Percentiles rank a stretch among this genome's conserved stretches.
These are phyloP conservation scores for Thamnophis sirtalis DNA, from an alignment of 2,113 vertebrate species.

Conservation along the genomic window DNA sequence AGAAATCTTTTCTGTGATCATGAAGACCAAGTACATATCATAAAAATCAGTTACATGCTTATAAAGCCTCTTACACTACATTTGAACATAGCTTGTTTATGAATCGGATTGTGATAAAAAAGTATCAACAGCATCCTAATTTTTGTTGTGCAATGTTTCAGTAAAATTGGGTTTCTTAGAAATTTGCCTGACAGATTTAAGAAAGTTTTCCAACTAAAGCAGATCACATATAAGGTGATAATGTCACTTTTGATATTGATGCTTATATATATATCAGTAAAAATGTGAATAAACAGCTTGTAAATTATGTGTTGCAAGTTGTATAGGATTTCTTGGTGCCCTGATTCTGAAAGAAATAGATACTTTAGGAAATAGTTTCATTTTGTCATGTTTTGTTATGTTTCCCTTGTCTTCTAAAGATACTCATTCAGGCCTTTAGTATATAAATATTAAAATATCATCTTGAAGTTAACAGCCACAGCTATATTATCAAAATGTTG, in stretches of 20 bases:
- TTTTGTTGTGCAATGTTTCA: neutral
- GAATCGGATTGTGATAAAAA: neutral
- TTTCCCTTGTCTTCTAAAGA: neutral
- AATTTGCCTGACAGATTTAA: neutral
- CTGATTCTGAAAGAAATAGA: neutral
- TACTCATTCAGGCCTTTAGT: neutral
- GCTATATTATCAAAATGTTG: neutral
- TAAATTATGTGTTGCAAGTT: neutral
- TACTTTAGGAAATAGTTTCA: conserved; percentile 15
- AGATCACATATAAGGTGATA: neutral
- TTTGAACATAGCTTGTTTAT: neutral
- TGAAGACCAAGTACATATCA: neutral
- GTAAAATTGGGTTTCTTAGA: neutral
- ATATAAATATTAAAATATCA: neutral
- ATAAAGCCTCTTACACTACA: neutral
- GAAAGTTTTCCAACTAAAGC: neutral
- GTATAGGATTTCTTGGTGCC: conserved; percentile 1
- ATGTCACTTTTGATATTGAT: neutral
- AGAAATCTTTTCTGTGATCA: neutral
- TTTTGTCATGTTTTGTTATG: neutral
- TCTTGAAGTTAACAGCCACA: neutral
- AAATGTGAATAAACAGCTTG: neutral
- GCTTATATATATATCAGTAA: neutral
- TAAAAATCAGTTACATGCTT: neutral
- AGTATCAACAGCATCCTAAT: neutral